Evolutionary conservation across 2,888 invertebrate genomes (phyloP), one percentile per base, ranked within the genome.

Genomic region (Sesamia inferens): DNA sequence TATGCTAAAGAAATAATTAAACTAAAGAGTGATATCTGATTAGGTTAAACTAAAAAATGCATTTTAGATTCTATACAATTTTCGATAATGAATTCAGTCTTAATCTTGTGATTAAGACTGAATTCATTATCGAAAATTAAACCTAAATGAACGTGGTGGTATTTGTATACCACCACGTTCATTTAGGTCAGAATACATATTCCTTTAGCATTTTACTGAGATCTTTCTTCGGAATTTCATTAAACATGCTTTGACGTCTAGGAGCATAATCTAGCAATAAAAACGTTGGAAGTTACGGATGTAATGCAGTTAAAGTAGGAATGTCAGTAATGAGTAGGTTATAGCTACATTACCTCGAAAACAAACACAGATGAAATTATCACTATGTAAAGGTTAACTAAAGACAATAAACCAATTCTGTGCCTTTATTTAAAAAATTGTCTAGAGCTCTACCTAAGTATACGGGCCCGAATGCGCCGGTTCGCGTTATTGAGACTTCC

Each of bases 401-500:
- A 51, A 73, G 57, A 81, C 71, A 82, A 76, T 78, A 57, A 63
- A 58, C 54, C 39, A 59, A 81, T 85, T 78, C 75, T 67, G 76
- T 77, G 78, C 77, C 84, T 78, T 78, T 78, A 82, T 80, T 10
- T 11, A 54, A 54, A 54, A 83, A 79, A 78, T 78, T 75, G 77
- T 84, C 80, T 73, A 74, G 31, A 31, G 31, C 63, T 69, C 69
- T 71, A 67, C 69, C 75, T 61, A 85, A 88, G 87, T 85, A 90
- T 90, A 89, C 89, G 90, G 89, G 91, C 85, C 67, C 82, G 85
- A 80, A 61, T 78, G 70, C 31, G 51, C 7, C 48, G 90, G 92
- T 92, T 92, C 92, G 89, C 83, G 86, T 89, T 89, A 94, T 94
- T 93, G 90, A 89, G 88, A 91, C 91, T 92, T 94, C 93, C 94